These are phyloP conservation scores for Steatornis caripensis DNA, from an alignment of 2,113 vertebrate species.

Conservation along the genomic window DNA sequence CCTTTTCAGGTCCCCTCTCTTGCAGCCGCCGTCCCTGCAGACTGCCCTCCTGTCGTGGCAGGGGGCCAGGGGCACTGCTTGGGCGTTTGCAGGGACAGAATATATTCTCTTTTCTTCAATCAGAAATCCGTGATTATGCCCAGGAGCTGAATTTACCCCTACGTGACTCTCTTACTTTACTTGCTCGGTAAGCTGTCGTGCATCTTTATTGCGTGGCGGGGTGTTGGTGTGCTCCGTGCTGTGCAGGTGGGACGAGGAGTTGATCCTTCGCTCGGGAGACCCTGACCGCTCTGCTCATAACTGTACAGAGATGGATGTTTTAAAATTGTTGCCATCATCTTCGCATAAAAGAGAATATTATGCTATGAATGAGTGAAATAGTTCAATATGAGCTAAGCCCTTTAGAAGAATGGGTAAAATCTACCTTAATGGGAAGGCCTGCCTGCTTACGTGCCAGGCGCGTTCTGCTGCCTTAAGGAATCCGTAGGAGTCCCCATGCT, in stretches of 20 bases:
- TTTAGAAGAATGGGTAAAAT: neutral
- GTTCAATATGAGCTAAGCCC: neutral
- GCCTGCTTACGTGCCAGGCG: neutral
- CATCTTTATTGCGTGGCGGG: accelerated
- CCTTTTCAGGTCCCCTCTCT: neutral
- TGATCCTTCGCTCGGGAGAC: neutral
- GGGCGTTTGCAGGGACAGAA: neutral
- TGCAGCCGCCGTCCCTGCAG: neutral
- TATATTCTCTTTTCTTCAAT: neutral
- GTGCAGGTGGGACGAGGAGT: neutral
- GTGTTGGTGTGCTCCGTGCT: neutral
- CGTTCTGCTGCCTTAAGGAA: neutral
- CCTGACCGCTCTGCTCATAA: neutral
- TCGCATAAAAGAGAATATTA: neutral
- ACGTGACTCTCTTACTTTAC: accelerated
- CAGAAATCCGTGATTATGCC: neutral
- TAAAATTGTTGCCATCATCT: neutral
- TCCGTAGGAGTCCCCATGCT: neutral
- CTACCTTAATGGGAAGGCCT: neutral
- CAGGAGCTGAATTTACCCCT: neutral
- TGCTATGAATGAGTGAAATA: neutral
- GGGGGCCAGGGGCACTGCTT: neutral
- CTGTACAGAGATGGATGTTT: neutral
- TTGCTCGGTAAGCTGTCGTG: neutral
- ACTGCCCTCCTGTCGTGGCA: neutral